Evolutionary conservation across 2,113 vertebrate species (phyloP).

Genomic region (Clarias batrachus): DNA sequence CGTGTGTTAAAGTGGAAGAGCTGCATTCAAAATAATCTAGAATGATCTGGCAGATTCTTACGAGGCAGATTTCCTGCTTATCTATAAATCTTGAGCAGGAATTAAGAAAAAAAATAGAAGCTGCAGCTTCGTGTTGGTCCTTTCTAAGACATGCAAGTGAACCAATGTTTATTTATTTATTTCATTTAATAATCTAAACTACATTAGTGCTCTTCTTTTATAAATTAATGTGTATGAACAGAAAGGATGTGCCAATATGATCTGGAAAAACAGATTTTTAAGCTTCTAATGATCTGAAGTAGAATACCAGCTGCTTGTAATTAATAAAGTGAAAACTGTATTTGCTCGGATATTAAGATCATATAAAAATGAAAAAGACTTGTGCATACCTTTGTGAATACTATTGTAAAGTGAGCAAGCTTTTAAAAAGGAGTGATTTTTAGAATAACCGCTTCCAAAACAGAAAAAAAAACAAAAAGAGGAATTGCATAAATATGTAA

Average conservation of each 20-base stretch:
- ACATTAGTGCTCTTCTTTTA: too few relatives aligned
- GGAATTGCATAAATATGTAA: neutral
- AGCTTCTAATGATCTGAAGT: too few relatives aligned
- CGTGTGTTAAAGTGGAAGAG: neutral
- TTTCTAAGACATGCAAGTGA: too few relatives aligned
- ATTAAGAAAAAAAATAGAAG: too few relatives aligned
- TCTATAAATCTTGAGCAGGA: neutral
- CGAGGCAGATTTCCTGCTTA: neutral
- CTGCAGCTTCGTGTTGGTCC: too few relatives aligned
- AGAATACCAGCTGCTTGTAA: too few relatives aligned
- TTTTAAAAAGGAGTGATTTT: neutral
- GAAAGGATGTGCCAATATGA: too few relatives aligned
- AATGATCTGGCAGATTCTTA: neutral
- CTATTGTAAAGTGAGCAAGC: conserved; percentile 5
- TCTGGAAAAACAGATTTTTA: too few relatives aligned
- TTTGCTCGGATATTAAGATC: neutral
- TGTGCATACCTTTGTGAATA: neutral
- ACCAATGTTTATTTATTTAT: too few relatives aligned
- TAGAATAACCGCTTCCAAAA: neutral
- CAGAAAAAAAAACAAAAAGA: neutral
- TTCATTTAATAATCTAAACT: too few relatives aligned
- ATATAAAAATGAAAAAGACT: neutral
- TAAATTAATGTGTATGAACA: too few relatives aligned
- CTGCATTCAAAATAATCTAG: neutral
- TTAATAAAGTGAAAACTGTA: neutral